phyloP scores from a whole-genome alignment of 1,140 invertebrate species.

The Leptinotarsa texana region DNA sequence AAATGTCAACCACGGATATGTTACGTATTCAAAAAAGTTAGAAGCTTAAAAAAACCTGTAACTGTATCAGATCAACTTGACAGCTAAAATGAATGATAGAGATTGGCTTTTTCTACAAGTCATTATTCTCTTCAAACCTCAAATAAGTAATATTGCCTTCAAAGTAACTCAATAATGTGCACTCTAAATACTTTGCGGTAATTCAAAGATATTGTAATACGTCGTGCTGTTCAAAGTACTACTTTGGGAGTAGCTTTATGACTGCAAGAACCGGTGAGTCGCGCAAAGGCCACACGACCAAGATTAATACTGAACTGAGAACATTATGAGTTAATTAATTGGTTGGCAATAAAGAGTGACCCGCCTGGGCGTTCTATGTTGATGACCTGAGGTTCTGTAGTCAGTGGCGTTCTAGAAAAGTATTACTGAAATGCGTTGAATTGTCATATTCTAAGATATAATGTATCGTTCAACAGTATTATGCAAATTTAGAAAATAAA shows the following conservation, averaged over 20 bases:
- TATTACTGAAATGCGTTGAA: too few species aligned
- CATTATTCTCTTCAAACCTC: too few species aligned
- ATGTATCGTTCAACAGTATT: too few species aligned
- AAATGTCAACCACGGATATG: too few species aligned
- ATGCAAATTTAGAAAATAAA: too few species aligned
- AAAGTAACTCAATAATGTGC: not conserved
- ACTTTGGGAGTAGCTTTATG: constrained; percentile 30
- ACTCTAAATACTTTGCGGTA: not conserved
- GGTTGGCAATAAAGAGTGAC: constrained; percentile 28
- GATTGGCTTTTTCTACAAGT: too few species aligned
- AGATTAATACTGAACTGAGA: constrained; percentile 36
- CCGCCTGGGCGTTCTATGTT: constrained; percentile 1
- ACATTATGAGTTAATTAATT: constrained; percentile 42
- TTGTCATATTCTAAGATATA: too few species aligned
- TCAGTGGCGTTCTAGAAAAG: not conserved
- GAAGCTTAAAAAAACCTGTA: too few species aligned
- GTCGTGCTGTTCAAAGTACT: constrained; percentile 28
- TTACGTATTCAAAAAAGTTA: too few species aligned
- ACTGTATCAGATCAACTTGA: too few species aligned
- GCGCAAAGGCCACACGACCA: constrained; percentile 37
- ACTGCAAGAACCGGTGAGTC: constrained; percentile 5
- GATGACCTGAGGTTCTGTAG: not conserved
- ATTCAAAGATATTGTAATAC: constrained; percentile 8
- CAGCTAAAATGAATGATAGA: too few species aligned
- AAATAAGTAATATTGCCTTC: too few species aligned